Percentiles rank a stretch among this genome's conserved stretches.
Evolutionary conservation across 1,140 invertebrate genomes (phyloP).

Genomic region (Leptinotarsa defecta): DNA sequence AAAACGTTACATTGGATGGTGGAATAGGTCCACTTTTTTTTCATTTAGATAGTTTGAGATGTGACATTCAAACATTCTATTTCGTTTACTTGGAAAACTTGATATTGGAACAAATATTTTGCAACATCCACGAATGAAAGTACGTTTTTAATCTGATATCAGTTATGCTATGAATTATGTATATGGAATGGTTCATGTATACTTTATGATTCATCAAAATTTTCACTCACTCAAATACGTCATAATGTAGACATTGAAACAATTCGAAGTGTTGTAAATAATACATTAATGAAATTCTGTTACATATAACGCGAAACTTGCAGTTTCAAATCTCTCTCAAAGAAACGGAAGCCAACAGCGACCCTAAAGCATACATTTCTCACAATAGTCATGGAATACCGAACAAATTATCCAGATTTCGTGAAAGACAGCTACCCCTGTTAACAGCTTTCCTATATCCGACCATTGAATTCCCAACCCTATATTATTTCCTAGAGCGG

Average conservation of each 20-base stretch:
- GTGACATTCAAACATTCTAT: no score
- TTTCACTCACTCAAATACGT: not conserved
- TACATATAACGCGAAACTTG: not conserved
- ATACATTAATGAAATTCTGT: not conserved
- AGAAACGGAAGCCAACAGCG: not conserved
- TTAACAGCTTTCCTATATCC: slow-evolving; percentile 6
- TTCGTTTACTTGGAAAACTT: no score
- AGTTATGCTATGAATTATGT: no score
- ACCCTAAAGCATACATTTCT: not conserved
- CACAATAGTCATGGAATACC: not conserved
- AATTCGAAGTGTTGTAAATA: no score
- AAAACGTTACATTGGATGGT: no score
- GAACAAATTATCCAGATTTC: slow-evolving; percentile 1
- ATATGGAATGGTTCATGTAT: not conserved
- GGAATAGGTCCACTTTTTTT: no score
- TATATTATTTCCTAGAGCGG: not conserved
- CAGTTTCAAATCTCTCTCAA: not conserved
- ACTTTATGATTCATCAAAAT: not conserved
- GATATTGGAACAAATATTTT: no score
- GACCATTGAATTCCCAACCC: not conserved
- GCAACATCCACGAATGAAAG: no score
- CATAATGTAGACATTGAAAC: no score
- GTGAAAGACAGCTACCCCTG: not conserved
- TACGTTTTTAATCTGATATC: no score
- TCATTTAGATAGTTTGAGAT: no score